Evolutionary conservation across 2,113 vertebrate genomes (phyloP).

Genomic region (Alethe diademata): DNA sequence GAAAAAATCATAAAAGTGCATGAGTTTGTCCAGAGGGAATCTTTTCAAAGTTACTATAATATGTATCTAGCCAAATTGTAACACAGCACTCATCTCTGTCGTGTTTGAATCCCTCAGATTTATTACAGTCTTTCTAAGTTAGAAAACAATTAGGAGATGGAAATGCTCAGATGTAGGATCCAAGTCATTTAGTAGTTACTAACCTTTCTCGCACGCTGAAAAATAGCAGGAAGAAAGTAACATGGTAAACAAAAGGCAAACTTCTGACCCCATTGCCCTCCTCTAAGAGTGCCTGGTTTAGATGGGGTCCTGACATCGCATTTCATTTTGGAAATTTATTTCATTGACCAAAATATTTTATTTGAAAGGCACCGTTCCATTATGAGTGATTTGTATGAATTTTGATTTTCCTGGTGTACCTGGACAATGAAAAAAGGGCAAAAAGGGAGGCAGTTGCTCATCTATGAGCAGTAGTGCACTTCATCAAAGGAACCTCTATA

Average conservation of each 20-base stretch:
- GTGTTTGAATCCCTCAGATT: neutral
- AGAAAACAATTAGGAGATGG: neutral
- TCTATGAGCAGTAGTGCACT: neutral
- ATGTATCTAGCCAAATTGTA: neutral
- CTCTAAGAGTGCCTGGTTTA: neutral
- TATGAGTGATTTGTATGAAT: neutral
- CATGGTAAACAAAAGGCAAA: neutral
- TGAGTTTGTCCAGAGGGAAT: neutral
- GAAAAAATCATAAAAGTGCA: neutral
- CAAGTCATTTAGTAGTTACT: neutral
- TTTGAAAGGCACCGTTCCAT: neutral
- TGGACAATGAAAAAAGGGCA: neutral
- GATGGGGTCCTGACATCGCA: neutral
- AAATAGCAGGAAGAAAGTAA: neutral
- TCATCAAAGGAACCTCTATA: neutral
- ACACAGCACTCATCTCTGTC: neutral
- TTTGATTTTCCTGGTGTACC: neutral
- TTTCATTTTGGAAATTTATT: neutral
- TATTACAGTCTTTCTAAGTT: neutral
- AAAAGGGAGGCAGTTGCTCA: neutral
- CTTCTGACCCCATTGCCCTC: neutral
- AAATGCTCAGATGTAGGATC: neutral
- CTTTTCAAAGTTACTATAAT: neutral
- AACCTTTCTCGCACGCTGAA: neutral
- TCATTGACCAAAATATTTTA: neutral